Base-by-base conservation (phyloP, 2,888 invertebrate genomes). In the Cheilosia scutellata region DNA sequence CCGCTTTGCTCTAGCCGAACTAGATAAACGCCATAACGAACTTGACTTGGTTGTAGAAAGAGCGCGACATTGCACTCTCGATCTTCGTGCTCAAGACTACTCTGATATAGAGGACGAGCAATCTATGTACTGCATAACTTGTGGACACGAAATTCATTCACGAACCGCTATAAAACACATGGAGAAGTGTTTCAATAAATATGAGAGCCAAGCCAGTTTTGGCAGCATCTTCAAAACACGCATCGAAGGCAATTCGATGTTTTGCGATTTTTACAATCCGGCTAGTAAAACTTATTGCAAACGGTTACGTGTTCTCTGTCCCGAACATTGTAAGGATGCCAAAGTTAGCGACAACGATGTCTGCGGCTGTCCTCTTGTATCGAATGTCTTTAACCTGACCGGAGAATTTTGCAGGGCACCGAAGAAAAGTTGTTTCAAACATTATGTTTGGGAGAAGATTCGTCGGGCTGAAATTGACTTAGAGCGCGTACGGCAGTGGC, bases 121-220 rank as follows among this genome's bases (percentile, higher is more conserved):
- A 83, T 97, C 96, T 65, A 97, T 98, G 94, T 98, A 98, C 91
- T 99, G 99, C 92, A 97, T 99, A 40, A 98, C 98, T 0, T 99
- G 99, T 93, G 99, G 99, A 0, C 97, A 97, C 91, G 98, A 99
- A 93, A 96, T 99, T 82, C 96, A 97, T 91, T 96, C 97, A 0
- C 95, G 96, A 71, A 96, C 97, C 0, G 98, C 98, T 0, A 95
- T 98, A 25, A 97, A 97, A 89, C 99, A 99, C 90, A 98, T 99
- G 98, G 99, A 98, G 93, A 98, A 98, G 91, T 99, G 99, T 92
- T 99, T 98, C 92, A 96, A 97, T 88, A 99, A 99, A 95, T 98
- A 98, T 92, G 99, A 99, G 92, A 97, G 98, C 58, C 98, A 99
- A 93, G 97, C 98, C 1, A 98, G 98, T 0, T 99, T 98, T 92